Conservation (phyloP, 2,888 invertebrate genomes). For the Lamellibrachia satsuma region DNA sequence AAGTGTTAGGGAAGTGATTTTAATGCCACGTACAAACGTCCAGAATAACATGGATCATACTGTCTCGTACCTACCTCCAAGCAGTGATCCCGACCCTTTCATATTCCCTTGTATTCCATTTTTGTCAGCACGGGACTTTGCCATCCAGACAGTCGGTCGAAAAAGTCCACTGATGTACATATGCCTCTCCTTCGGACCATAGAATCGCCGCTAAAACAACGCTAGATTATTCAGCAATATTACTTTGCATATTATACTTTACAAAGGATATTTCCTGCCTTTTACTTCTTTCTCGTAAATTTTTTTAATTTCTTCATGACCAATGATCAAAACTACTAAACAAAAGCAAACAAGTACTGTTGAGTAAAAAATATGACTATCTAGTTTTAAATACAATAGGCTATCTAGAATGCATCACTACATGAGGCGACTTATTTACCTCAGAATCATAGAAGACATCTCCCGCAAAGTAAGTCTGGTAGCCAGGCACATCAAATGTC, state of each 20-base stretch:
- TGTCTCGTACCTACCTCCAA: slow-evolving; percentile 59
- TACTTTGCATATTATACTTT: neutral
- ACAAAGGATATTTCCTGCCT: neutral
- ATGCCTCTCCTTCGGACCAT: slow-evolving; percentile 67
- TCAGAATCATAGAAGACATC: slow-evolving; percentile 66
- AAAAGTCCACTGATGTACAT: slow-evolving; percentile 64
- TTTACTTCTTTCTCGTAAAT: too few relatives aligned
- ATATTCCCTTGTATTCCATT: slow-evolving; percentile 58
- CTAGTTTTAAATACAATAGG: too few relatives aligned
- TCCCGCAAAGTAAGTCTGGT: slow-evolving; percentile 65
- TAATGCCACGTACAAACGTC: too few relatives aligned
- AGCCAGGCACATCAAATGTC: slow-evolving; percentile 64
- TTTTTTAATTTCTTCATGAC: too few relatives aligned
- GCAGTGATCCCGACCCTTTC: slow-evolving; percentile 63
- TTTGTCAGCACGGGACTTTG: slow-evolving; percentile 50
- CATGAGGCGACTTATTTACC: slow-evolving; percentile 46
- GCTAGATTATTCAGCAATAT: neutral
- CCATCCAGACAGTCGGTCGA: slow-evolving; percentile 59
- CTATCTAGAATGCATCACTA: too few relatives aligned
- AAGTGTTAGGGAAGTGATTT: too few relatives aligned
- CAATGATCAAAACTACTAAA: too few relatives aligned
- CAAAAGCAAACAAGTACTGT: too few relatives aligned
- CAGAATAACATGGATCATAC: neutral
- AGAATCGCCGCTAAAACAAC: slow-evolving; percentile 60
- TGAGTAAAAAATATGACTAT: too few relatives aligned